Base-by-base conservation (phyloP, 2,113 vertebrate species). In the Bubalus kerabau region DNA sequence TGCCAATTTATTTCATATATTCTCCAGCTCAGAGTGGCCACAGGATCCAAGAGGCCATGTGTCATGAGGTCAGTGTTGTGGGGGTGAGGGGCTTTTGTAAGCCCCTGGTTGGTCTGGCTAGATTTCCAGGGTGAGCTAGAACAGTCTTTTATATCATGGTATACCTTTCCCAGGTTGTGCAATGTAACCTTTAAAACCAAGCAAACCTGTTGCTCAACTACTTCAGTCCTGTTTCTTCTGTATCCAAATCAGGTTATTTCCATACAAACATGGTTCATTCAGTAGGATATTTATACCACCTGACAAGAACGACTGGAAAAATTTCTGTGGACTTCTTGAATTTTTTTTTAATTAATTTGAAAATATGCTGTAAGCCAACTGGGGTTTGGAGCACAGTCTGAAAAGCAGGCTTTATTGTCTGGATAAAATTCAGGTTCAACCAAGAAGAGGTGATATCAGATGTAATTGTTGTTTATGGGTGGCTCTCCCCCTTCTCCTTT, bases 171-270 rank as follows among this genome's bases (percentile, higher is more conserved):
- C 67, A 89, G 48, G 56, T 97, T 98, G 85, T 96, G 96, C 93
- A 98, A 98, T n/a, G 67, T 54, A 92, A 93, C 56, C 56, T 94
- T 95, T 92, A 86, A 94, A 98, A 95, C 95, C 88, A 89, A 97
- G 94, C 95, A 96, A 93, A 97, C 96, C 95, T 97, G 97, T 94
- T 97, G 64, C 95, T 96, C 98, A 86, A 87, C 94, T 92, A 36
- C 24, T 92, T 88, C 60, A 83, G 30, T 50, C 50, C 78, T 95
- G 52, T 97, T 96, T 87, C 92, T 96, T 96, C 92, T 91, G 36
- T 90, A 83, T 97, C 94, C 76, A 97, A 54, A 94, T 87, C 88
- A 97, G 83, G 50, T 92, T 92, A 96, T 92, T 95, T 95, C 59
- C 52, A 80, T 92, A 83, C 11, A 94, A 92, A 96, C 26, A 62